phyloP scores from a whole-genome alignment of 2,888 invertebrate species.

The Diarsia rubi region DNA sequence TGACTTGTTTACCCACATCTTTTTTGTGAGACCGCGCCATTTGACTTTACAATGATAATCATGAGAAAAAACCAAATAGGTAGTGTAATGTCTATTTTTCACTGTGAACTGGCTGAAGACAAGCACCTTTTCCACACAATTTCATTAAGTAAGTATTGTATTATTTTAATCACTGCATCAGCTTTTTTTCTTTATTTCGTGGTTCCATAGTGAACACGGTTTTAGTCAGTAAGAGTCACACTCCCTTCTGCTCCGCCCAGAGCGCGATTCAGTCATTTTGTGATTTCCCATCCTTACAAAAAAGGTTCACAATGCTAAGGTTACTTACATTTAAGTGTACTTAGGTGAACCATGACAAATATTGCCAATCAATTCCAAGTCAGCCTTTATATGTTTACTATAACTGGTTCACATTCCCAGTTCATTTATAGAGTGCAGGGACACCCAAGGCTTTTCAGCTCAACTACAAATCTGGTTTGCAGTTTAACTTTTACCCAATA shows the following conservation, averaged over 20 bases:
- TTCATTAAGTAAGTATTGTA: slow-evolving; percentile 16
- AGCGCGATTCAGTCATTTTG: too few species aligned
- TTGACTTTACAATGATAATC: neutral
- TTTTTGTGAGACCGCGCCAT: slow-evolving; percentile 20
- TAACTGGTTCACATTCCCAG: neutral
- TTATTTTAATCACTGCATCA: neutral
- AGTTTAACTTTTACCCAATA: neutral
- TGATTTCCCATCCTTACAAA: too few species aligned
- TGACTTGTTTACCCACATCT: slow-evolving; percentile 16
- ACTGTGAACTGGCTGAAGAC: neutral
- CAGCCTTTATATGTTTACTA: neutral
- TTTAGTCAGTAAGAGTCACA: too few species aligned
- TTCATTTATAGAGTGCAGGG: neutral
- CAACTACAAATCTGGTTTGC: neutral
- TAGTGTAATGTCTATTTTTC: slow-evolving; percentile 6
- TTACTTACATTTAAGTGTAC: neutral
- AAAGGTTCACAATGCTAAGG: neutral
- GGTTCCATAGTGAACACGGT: too few species aligned
- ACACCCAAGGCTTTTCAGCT: neutral
- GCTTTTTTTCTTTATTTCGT: neutral
- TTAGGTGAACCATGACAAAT: neutral
- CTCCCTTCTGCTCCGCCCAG: too few species aligned
- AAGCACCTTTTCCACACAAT: neutral
- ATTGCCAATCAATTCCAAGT: neutral
- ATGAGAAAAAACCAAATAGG: neutral